Percentiles rank a stretch among this genome's conserved stretches.
Conservation (phyloP, 2,113 vertebrate genomes). For the Isurus oxyrinchus region DNA sequence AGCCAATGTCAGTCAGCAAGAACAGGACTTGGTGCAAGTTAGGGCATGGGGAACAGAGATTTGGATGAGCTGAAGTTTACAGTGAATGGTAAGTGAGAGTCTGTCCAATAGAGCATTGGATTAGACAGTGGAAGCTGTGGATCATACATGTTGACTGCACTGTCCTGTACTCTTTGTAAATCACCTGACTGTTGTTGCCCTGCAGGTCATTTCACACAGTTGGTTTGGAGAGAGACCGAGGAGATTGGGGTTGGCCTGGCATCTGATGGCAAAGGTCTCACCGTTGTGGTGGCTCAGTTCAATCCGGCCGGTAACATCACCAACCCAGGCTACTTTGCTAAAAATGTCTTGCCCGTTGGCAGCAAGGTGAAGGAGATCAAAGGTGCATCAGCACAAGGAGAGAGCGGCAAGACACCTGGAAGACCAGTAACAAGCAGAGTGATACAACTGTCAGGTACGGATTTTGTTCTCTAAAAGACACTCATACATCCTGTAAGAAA, state of each 20-base stretch:
- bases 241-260: slow-evolving; percentile 29
- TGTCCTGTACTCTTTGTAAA: not conserved
- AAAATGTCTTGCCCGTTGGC: slow-evolving; percentile 40
- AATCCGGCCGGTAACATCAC: slow-evolving; percentile 37
- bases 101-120: not conserved
- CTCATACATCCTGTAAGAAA: not conserved
- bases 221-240: slow-evolving; percentile 35
- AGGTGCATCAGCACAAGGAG: not conserved
- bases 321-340: slow-evolving; percentile 38
- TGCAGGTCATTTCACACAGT: slow-evolving; percentile 43
- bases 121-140: not conserved
- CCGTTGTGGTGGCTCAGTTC: slow-evolving; percentile 37
- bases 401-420: not conserved
- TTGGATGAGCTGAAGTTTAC: not conserved
- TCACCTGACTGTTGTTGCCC: not conserved
- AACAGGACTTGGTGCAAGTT: not conserved
- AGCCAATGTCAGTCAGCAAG: not conserved
- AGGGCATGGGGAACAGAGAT: not conserved
- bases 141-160: not conserved
- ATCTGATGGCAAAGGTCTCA: slow-evolving; percentile 26
- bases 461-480: not conserved
- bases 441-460: not conserved
- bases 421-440: not conserved
- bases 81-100: not conserved
- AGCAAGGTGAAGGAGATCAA: slow-evolving; percentile 37